phyloP scores from a whole-genome alignment of 2,113 vertebrate species.

The Paramisgurnus dabryanus region DNA sequence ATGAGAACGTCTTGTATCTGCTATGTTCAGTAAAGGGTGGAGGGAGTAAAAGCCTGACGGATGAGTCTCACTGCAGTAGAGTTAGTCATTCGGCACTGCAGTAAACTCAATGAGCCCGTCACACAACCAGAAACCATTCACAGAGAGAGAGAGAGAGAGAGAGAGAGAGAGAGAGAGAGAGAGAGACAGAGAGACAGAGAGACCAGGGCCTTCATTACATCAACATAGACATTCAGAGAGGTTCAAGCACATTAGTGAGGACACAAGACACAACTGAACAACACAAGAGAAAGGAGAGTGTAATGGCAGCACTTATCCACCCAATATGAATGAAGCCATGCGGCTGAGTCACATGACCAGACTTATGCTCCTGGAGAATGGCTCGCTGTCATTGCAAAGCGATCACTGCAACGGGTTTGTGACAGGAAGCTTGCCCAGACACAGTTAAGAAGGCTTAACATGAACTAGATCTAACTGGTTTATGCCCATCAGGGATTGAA shows the following conservation, averaged over 20 bases:
- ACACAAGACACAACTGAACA: background rate
- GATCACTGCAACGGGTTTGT: slow-evolving; percentile 58
- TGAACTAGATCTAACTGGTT: slow-evolving; percentile 64
- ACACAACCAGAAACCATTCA: slow-evolving; percentile 45
- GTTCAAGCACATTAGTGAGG: background rate
- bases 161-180: slow-evolving; percentile 5
- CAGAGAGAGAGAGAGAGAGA: slow-evolving; percentile 13
- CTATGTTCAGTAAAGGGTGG: background rate
- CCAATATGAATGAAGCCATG: slow-evolving; percentile 55
- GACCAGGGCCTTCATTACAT: slow-evolving; percentile 7
- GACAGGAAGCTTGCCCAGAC: slow-evolving; percentile 63
- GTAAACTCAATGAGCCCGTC: slow-evolving; percentile 29
- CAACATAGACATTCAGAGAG: background rate
- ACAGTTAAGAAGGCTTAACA: slow-evolving; percentile 60
- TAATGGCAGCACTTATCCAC: slow-evolving; percentile 37
- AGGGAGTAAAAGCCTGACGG: slow-evolving; percentile 29
- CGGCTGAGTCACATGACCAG: slow-evolving; percentile 36
- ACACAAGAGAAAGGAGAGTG: slow-evolving; percentile 15
- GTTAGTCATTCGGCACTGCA: slow-evolving; percentile 25
- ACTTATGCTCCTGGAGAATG: slow-evolving; percentile 25
- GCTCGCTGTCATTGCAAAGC: slow-evolving; percentile 53
- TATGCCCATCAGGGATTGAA: slow-evolving; percentile 15
- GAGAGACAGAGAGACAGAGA: background rate
- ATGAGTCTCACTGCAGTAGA: slow-evolving; percentile 19
- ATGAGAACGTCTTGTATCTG: background rate